phyloP scores from a whole-genome alignment of 2,113 vertebrate species.

The Machaerirhynchus nigripectus region DNA sequence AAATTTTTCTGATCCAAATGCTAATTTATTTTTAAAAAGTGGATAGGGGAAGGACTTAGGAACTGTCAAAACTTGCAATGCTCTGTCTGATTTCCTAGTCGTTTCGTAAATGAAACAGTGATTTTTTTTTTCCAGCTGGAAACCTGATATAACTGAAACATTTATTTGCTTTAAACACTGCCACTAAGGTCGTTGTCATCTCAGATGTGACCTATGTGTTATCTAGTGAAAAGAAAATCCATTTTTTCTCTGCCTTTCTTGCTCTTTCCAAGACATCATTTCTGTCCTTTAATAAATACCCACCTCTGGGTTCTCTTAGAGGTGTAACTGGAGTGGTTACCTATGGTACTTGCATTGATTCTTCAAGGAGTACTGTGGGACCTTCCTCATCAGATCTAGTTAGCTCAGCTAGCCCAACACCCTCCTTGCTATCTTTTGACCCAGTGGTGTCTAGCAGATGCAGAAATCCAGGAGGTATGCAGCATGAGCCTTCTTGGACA shows the following conservation, averaged over 20 bases:
- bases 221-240: not conserved
- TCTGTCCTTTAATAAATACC: not conserved
- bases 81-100: not conserved
- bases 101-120: not conserved
- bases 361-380: not conserved
- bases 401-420: not conserved
- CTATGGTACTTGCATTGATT: not conserved
- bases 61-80: not conserved
- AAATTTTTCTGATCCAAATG: not conserved
- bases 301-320: not conserved
- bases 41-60: fast-evolving
- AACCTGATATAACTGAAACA: not conserved
- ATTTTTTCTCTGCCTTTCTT: not conserved
- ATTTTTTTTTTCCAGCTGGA: not conserved
- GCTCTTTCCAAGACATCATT: not conserved
- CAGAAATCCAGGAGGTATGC: not conserved
- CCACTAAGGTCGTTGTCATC: not conserved
- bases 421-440: not conserved
- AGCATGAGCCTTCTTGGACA: not conserved
- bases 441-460: not conserved
- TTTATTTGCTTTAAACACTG: not conserved
- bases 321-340: not conserved
- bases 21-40: not conserved
- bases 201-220: not conserved
- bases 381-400: not conserved